Evolutionary conservation across 1,140 invertebrate species (phyloP).

Genomic region (Drosophila seguyi): DNA sequence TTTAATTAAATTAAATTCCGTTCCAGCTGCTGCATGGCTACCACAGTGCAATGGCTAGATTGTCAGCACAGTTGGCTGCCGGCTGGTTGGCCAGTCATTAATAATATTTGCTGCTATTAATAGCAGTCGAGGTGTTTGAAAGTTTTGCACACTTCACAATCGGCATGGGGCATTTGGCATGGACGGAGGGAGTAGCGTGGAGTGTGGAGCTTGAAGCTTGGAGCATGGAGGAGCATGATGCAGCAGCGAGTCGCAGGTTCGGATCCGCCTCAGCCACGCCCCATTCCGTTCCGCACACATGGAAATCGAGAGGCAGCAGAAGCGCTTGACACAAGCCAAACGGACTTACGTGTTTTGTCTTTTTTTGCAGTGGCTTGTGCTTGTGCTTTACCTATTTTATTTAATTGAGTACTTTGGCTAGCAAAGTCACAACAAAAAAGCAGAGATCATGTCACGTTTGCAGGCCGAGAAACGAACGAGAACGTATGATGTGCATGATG

Average conservation of each 20-base stretch:
- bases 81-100: conserved; percentile 52
- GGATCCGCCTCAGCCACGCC: conserved; percentile 30
- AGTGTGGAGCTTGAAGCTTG: background rate
- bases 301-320: conserved; percentile 25
- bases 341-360: conserved; percentile 27
- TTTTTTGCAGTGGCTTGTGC: conserved; percentile 26
- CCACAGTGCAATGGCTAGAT: conserved; percentile 37
- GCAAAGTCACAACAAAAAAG: conserved; percentile 24
- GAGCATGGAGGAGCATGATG: conserved; percentile 48
- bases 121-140: conserved; percentile 65
- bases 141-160: conserved; percentile 58
- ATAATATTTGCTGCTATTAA: conserved; percentile 71
- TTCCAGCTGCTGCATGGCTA: conserved; percentile 2
- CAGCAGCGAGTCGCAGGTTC: conserved; percentile 37
- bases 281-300: conserved; percentile 26
- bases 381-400: conserved; percentile 65
- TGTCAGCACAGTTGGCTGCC: conserved; percentile 8
- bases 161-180: conserved; percentile 31
- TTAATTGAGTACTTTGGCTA: conserved; percentile 66
- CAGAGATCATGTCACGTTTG: conserved; percentile 55
- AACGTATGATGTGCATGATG: conserved; percentile 41
- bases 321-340: conserved; percentile 53
- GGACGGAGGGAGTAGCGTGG: background rate
- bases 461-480: conserved; percentile 9
- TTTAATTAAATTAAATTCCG: conserved; percentile 6